Evolutionary conservation across 37 sponge, comb jelly and placozoan genomes (phyloP), one percentile per base, ranked within the genome.

Genomic region (Ianthella basta): DNA sequence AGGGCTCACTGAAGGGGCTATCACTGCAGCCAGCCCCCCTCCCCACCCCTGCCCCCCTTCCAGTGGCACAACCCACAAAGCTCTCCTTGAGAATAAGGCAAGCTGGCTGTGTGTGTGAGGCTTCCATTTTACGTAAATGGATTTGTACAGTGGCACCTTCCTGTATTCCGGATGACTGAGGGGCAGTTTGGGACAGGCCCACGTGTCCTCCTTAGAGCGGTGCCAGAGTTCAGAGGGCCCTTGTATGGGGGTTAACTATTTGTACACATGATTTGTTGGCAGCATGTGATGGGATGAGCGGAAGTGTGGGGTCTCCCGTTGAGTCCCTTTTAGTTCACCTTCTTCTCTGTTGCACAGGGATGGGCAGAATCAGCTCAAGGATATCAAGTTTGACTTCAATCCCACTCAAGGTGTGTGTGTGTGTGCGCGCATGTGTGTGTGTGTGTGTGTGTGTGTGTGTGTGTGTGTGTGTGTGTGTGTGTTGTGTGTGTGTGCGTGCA

Each of bases 321-420:
- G n/a, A n/a, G n/a, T n/a, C n/a, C n/a, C n/a, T n/a, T n/a, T n/a
- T n/a, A n/a, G n/a, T n/a, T n/a, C n/a, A n/a, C n/a, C n/a, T n/a
- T n/a, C n/a, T n/a, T n/a, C n/a, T n/a, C n/a, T n/a, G n/a, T n/a
- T n/a, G n/a, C n/a, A n/a, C 60, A 92, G 96, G 60, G 86, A 90
- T 39, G 88, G 91, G 21, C 50, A 90, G 16, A 90, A 90, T 53
- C 89, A 92, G 38, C 59, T 95, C 33, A 95, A 95, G 82, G 96
- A 95, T 55, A 95, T 95, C 39, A 92, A 95, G 67, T 95, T 95
- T 90, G 88, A 88, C 23, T 95, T 87, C 60, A 67, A 85, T 32
- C 77, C 82, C 55, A 85, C 82, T 16, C 66, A 83, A 91, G 91
- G 91, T 91, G 57, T 39, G 36, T 61, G 80, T 85, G 68, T 36